phyloP scores from a whole-genome alignment of 2,888 invertebrate species.

The Electrophaes corylata region DNA sequence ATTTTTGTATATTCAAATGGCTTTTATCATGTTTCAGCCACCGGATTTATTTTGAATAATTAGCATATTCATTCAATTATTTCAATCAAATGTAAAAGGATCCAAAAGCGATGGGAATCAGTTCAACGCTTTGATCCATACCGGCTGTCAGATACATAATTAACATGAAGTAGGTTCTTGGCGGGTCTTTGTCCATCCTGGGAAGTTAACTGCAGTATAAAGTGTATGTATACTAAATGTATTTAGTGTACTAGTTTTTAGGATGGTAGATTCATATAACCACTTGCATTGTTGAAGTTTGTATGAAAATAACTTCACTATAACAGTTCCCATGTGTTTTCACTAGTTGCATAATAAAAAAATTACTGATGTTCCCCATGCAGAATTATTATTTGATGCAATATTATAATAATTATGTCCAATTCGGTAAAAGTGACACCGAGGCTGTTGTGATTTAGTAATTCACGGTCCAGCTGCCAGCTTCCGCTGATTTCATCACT shows the following conservation, averaged over 20 bases:
- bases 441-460: constrained; percentile 38
- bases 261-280: no score
- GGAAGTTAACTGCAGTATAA: neutral
- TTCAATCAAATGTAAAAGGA: constrained; percentile 1
- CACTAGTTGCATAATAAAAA: no score
- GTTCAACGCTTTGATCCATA: neutral
- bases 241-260: no score
- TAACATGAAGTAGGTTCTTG: neutral
- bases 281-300: no score
- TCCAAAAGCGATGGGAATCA: constrained; percentile 6
- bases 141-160: neutral
- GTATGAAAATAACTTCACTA: no score
- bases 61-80: constrained; percentile 8
- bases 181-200: neutral
- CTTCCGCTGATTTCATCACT: constrained; percentile 78
- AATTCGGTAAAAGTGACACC: constrained; percentile 41
- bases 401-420: constrained; percentile 30
- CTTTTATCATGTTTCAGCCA: constrained; percentile 5
- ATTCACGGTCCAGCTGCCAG: constrained; percentile 65
- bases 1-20: neutral
- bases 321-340: no score
- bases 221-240: no score
- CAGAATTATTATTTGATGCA: constrained; percentile 1
- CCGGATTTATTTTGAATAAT: constrained; percentile 11
- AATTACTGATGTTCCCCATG: neutral